Evolutionary conservation across 2,113 vertebrate genomes (phyloP).

Genomic region (Muntiacus muntjak): DNA sequence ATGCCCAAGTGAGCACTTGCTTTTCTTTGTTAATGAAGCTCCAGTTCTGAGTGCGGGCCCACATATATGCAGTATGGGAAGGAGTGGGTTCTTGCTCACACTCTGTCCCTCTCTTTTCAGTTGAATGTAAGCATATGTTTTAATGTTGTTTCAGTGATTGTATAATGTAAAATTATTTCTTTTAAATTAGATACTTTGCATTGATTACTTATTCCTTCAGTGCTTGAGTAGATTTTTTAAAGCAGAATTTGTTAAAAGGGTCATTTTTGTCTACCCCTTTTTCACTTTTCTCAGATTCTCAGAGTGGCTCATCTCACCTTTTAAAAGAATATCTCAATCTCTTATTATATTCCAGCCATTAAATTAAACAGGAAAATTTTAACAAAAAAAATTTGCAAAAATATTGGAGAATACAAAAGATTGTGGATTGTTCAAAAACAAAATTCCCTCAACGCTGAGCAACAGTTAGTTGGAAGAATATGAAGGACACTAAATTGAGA

Average conservation of each 20-base stretch:
- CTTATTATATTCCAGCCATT: constrained; percentile 38
- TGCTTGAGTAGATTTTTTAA: constrained; percentile 46
- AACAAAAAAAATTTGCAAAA: neutral
- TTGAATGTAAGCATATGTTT: constrained; percentile 57
- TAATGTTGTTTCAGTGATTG: constrained; percentile 60
- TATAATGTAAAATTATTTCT: constrained; percentile 56
- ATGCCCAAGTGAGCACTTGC: constrained; percentile 53
- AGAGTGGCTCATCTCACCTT: constrained; percentile 40
- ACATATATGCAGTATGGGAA: constrained; percentile 45
- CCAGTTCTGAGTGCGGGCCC: constrained; percentile 32
- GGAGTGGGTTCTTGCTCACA: constrained; percentile 40
- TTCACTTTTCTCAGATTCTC: constrained; percentile 49
- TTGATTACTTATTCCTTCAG: constrained; percentile 49
- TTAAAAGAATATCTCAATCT: constrained; percentile 17
- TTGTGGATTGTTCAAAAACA: neutral
- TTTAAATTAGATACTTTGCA: constrained; percentile 49
- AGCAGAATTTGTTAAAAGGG: constrained; percentile 41
- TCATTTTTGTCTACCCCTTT: constrained; percentile 47
- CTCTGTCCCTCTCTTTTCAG: constrained; percentile 13
- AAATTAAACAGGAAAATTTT: constrained; percentile 38
- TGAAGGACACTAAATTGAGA: neutral
- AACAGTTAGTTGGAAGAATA: neutral
- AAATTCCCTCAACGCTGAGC: neutral
- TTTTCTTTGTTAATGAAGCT: constrained; percentile 61
- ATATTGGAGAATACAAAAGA: neutral